Percentiles rank a stretch among this genome's conserved stretches.
Evolutionary conservation across 2,113 vertebrate species (phyloP).

Genomic region (Pteropus alecto): DNA sequence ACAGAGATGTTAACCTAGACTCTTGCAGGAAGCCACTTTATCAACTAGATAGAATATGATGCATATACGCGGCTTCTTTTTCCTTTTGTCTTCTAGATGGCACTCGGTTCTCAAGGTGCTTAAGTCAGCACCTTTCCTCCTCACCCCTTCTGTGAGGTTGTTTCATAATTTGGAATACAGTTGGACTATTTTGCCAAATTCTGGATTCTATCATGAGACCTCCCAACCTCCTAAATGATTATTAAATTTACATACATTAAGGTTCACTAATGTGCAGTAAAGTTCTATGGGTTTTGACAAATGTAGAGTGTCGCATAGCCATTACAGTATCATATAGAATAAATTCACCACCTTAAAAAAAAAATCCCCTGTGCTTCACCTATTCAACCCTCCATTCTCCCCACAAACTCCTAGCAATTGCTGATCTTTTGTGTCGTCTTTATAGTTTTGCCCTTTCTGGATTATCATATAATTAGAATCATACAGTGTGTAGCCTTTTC

Average conservation of each 20-base stretch:
- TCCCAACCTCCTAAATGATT: neutral
- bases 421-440: neutral
- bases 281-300: neutral
- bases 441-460: neutral
- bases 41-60: neutral
- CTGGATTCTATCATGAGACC: neutral
- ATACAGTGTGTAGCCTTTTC: neutral
- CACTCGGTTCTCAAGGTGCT: neutral
- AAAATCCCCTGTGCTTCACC: neutral
- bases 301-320: neutral
- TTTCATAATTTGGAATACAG: neutral
- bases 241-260: neutral
- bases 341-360: neutral
- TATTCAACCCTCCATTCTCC: neutral
- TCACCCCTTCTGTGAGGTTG: neutral
- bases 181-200: neutral
- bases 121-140: neutral
- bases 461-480: neutral
- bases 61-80: neutral
- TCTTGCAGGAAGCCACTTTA: neutral
- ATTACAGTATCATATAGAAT: neutral
- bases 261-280: neutral
- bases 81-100: neutral
- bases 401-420: neutral
- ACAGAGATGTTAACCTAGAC: neutral